Evolutionary conservation across 2,888 invertebrate species (phyloP).

Genomic region (Alitta virens): DNA sequence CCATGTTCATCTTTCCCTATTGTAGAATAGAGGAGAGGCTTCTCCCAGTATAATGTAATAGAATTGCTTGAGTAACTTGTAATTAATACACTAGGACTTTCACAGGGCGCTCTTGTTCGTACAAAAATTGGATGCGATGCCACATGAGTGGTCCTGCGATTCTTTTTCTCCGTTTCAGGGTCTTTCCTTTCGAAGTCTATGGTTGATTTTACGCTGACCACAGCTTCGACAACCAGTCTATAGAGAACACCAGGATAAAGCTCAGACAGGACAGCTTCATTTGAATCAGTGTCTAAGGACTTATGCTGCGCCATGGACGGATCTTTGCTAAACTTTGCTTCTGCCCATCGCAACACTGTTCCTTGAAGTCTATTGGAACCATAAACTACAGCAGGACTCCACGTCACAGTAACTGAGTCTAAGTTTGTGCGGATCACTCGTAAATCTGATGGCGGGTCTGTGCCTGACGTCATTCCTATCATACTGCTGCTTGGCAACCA

Average conservation of each 20-base stretch:
- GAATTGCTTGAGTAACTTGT: constrained; percentile 49
- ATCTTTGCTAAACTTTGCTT: constrained; percentile 34
- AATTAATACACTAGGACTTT: constrained; percentile 47
- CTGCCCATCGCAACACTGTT: constrained; percentile 53
- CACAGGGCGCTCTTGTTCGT: constrained; percentile 52
- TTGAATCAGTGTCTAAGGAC: constrained; percentile 43
- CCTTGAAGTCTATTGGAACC: constrained; percentile 53
- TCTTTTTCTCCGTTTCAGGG: constrained; percentile 39
- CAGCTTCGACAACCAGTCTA: constrained; percentile 53
- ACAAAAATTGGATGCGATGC: constrained; percentile 48
- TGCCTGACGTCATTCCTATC: constrained; percentile 53
- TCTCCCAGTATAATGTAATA: constrained; percentile 55
- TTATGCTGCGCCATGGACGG: constrained; percentile 49
- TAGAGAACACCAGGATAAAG: constrained; percentile 52
- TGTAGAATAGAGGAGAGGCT: constrained; percentile 48
- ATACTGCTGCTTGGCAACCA: constrained; percentile 54
- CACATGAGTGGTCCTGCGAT: constrained; percentile 52
- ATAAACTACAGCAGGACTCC: constrained; percentile 53
- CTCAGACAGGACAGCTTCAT: constrained; percentile 43
- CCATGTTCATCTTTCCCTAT: constrained; percentile 47
- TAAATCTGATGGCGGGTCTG: constrained; percentile 47
- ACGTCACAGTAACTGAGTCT: constrained; percentile 45
- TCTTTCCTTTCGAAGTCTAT: constrained; percentile 41
- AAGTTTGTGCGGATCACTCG: constrained; percentile 39
- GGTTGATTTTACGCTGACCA: constrained; percentile 54